Evolutionary conservation across 2,888 invertebrate species (phyloP), one percentile per base, ranked within the genome.

Genomic region (Nomada hirtipes): DNA sequence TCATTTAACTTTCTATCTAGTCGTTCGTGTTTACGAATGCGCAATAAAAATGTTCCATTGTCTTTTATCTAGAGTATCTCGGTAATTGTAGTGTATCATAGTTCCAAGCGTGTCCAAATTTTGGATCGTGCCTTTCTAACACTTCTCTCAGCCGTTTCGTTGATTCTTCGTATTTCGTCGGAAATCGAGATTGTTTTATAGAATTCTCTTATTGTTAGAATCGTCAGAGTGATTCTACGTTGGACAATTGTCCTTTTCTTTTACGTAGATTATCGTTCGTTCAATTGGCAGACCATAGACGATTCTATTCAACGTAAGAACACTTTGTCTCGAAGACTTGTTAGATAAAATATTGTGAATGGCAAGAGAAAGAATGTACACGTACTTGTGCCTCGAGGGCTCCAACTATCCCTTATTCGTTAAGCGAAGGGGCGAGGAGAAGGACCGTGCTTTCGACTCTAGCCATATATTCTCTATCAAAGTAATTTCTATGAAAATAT

Each of bases 51-150:
- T 63, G 72, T 79, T 76, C 69, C 59, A 83, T 79, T 73, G 59
- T 69, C 72, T 72, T 83, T 57, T 77, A 80, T 73, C 70, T 80
- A 70, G 61, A 64, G 47, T 23, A 53, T 77, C 47, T 72, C 23
- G 26, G 47, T 23, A 52, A 60, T 29, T 55, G 47, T 69, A 47
- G 15, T 61, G 26, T 50, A 79, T 76, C 76, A 71, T 71, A 53
- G 73, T 84, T 84, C 42, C 73, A 53, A 77, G 71, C 68, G 72
- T 76, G 81, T 52, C 74, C 77, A 68, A 55, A 85, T 85, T 65
- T 65, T 68, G 80, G 76, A 80, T 83, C 78, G 85, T 80, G 78
- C 74, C 87, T 87, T 83, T 84, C 76, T 83, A 75, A 18, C 73
- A 65, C 61, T 74, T 78, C 76, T 67, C 55, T 69, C 71, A 29